These are phyloP conservation scores for Amiota minor DNA, from an alignment of 2,888 invertebrate genomes.

Conservation along the genomic window DNA sequence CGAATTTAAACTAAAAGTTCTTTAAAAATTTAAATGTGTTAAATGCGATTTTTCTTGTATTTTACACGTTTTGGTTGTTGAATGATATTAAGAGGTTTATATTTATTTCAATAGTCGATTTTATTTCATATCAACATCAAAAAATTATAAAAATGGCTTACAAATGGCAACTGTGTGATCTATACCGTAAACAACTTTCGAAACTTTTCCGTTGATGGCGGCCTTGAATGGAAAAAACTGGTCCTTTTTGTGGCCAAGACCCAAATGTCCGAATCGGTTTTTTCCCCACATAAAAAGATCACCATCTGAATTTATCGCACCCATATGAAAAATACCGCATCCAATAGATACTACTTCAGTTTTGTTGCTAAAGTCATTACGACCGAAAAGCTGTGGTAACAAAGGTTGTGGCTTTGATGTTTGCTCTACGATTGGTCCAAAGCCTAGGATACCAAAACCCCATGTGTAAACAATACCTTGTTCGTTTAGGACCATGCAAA, in stretches of 20 bases:
- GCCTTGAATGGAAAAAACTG: constrained; percentile 92
- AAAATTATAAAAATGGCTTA: constrained; percentile 78
- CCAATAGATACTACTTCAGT: constrained; percentile 79
- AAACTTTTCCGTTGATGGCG: constrained; percentile 83
- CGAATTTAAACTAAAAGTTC: constrained; percentile 68
- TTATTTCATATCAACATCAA: constrained; percentile 27
- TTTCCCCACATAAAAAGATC: constrained; percentile 94
- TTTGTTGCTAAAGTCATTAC: constrained; percentile 86
- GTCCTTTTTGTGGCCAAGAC: constrained; percentile 85
- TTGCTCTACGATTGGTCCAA: constrained; percentile 85
- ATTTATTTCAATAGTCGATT: too few relatives aligned
- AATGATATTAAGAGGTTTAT: too few relatives aligned
- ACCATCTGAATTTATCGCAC: constrained; percentile 86
- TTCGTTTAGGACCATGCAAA: constrained; percentile 88
- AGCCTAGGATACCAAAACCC: constrained; percentile 94
- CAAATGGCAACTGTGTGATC: constrained; percentile 89
- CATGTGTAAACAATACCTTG: constrained; percentile 90
- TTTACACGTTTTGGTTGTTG: too few relatives aligned
- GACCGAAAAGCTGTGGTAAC: constrained; percentile 87
- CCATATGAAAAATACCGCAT: constrained; percentile 84
- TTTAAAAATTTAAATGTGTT: constrained; percentile 66
- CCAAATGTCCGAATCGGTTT: constrained; percentile 88
- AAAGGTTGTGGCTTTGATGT: constrained; percentile 81
- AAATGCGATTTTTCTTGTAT: constrained; percentile 53
- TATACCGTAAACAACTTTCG: constrained; percentile 85